A percentile compares a stretch with the other conserved stretches of the same genome.
phyloP scores from a whole-genome alignment of 2,888 invertebrate genomes.

The Caenorhabditis sinica region DNA sequence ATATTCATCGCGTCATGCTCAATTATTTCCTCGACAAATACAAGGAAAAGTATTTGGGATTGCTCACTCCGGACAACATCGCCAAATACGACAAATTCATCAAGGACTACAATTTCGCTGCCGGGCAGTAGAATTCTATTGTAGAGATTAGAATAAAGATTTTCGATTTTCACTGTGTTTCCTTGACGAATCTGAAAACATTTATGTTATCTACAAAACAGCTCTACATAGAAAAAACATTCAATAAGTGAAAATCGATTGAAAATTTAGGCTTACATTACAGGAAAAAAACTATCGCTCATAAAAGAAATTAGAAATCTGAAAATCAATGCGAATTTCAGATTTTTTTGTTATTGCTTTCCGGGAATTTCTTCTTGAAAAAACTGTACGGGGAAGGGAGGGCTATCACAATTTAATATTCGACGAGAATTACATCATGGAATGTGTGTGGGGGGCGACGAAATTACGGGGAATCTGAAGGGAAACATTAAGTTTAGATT shows the following conservation, averaged over 20 bases:
- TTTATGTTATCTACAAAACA: conserved; percentile 33
- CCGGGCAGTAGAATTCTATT: conserved; percentile 60
- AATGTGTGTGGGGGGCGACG: conserved; percentile 43
- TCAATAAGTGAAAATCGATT: conserved; percentile 14
- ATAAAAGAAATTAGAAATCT: conserved; percentile 10
- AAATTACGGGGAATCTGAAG: conserved; percentile 29
- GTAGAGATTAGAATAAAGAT: conserved; percentile 17
- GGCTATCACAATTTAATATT: conserved; percentile 44
- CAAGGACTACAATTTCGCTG: conserved; percentile 70
- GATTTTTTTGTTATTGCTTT: conserved; percentile 17
- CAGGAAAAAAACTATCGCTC: conserved; percentile 17
- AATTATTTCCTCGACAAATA: conserved; percentile 76
- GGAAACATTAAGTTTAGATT: conserved; percentile 3
- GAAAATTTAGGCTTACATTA: neutral
- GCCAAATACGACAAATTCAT: conserved; percentile 69
- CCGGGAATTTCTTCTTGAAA: conserved; percentile 27
- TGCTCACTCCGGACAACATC: conserved; percentile 56
- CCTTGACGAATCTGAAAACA: conserved; percentile 12
- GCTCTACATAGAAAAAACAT: conserved; percentile 9
- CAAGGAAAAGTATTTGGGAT: conserved; percentile 57
- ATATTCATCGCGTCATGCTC: conserved; percentile 77
- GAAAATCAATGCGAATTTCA: conserved; percentile 24
- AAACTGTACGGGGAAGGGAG: conserved; percentile 22
- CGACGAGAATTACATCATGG: conserved; percentile 48
- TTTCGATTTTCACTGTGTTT: neutral